Conservation (phyloP, 1,140 invertebrate genomes). For the Pseudomyrmex concolor region DNA sequence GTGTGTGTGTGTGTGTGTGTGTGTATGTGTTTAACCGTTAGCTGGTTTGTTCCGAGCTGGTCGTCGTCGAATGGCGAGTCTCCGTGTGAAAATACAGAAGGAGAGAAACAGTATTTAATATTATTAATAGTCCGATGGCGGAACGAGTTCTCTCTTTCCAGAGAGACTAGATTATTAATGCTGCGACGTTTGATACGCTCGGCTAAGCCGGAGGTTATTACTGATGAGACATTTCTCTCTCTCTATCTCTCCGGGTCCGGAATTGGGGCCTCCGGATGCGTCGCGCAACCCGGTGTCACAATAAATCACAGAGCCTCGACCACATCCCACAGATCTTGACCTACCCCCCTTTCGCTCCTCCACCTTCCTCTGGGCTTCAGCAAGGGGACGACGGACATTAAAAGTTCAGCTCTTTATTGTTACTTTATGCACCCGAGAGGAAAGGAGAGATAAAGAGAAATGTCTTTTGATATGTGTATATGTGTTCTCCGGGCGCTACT, state of each 20-base stretch:
- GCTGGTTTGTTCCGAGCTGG: slow-evolving; percentile 11
- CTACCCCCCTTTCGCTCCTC: too few relatives aligned
- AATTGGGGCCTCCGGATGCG: slow-evolving; percentile 2
- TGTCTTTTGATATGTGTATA: too few relatives aligned
- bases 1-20: slow-evolving; percentile 11
- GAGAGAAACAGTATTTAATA: not conserved
- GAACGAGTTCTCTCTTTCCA: slow-evolving; percentile 34
- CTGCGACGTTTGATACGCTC: not conserved
- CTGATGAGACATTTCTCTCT: slow-evolving; percentile 11
- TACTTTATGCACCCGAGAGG: not conserved
- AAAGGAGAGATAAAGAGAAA: too few relatives aligned
- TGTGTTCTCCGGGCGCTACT: not conserved
- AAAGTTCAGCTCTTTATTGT: not conserved
- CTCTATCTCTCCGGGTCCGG: too few relatives aligned
- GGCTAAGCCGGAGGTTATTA: slow-evolving; percentile 19
- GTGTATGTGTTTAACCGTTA: slow-evolving; percentile 24
- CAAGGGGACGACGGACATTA: not conserved
- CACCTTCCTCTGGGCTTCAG: not conserved
- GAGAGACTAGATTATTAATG: slow-evolving; percentile 23
- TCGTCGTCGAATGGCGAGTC: slow-evolving; percentile 19
- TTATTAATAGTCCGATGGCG: slow-evolving; percentile 47
- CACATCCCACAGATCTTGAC: slow-evolving; percentile 17
- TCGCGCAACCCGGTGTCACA: not conserved
- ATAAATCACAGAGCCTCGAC: slow-evolving; percentile 1
- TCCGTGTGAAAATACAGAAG: slow-evolving; percentile 18